phyloP scores from a whole-genome alignment of 2,888 invertebrate genomes.

The Agrotis ipsilon region DNA sequence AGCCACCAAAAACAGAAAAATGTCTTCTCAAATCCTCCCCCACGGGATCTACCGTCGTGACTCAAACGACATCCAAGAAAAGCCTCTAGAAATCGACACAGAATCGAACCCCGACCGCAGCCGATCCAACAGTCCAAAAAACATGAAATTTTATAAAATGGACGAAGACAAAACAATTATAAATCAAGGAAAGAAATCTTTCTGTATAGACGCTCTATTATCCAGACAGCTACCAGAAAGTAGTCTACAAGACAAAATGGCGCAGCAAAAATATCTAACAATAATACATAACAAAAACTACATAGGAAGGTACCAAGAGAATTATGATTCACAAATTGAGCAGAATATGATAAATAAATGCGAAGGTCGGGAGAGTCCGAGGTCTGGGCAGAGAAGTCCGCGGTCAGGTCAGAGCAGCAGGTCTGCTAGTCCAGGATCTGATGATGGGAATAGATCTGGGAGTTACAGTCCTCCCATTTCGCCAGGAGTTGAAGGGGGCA shows the following conservation, averaged over 20 bases:
- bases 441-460: slow-evolving; percentile 92
- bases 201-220: slow-evolving; percentile 97
- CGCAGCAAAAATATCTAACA: slow-evolving; percentile 83
- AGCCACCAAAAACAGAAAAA: slow-evolving; percentile 7
- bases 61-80: slow-evolving; percentile 75
- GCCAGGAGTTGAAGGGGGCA: slow-evolving; percentile 95
- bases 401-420: slow-evolving; percentile 78
- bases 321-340: slow-evolving; percentile 87
- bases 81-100: slow-evolving; percentile 83
- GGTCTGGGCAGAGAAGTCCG: slow-evolving; percentile 64
- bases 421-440: slow-evolving; percentile 86
- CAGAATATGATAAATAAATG: slow-evolving; percentile 86
- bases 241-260: slow-evolving; percentile 80
- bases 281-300: slow-evolving; percentile 86
- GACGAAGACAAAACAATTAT: slow-evolving; percentile 84
- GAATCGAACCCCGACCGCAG: slow-evolving; percentile 79
- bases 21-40: slow-evolving; percentile 70
- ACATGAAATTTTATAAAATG: slow-evolving; percentile 80
- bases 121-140: slow-evolving; percentile 84
- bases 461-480: slow-evolving; percentile 96
- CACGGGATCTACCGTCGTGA: slow-evolving; percentile 79
- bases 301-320: slow-evolving; percentile 84
- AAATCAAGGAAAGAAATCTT: slow-evolving; percentile 93
- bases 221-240: slow-evolving; percentile 89
- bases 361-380: slow-evolving; percentile 74